Conservation (phyloP, 2,888 invertebrate genomes). For the Silvanus unidentatus region DNA sequence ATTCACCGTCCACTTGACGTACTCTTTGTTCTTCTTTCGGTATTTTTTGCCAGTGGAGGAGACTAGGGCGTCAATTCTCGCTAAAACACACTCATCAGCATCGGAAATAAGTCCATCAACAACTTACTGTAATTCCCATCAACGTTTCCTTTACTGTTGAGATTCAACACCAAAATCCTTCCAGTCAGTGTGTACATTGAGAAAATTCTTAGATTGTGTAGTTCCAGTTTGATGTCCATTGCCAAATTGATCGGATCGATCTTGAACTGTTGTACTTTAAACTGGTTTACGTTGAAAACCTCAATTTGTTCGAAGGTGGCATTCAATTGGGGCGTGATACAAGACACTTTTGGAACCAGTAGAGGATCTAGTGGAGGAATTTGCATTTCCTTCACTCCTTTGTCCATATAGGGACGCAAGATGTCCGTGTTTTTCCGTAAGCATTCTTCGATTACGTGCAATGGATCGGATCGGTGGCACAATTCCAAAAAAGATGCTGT, state of each 20-base stretch:
- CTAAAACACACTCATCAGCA: conserved; percentile 40
- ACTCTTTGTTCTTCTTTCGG: conserved; percentile 46
- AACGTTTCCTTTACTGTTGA: conserved; percentile 60
- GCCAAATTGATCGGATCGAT: conserved; percentile 49
- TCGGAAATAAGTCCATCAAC: not conserved
- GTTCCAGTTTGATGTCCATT: conserved; percentile 52
- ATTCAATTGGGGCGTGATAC: conserved; percentile 46
- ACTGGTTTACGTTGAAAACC: conserved; percentile 54
- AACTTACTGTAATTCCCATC: conserved; percentile 61
- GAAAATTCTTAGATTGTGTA: conserved; percentile 57
- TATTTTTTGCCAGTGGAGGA: conserved; percentile 53
- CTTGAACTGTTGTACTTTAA: conserved; percentile 49
- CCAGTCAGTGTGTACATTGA: conserved; percentile 60
- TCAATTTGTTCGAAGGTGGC: conserved; percentile 24
- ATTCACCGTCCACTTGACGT: conserved; percentile 55
- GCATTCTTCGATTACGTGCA: conserved; percentile 58
- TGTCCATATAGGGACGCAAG: conserved; percentile 51
- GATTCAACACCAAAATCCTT: conserved; percentile 62
- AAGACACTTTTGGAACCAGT: conserved; percentile 57
- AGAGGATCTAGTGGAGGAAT: conserved; percentile 66
- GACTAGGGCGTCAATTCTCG: conserved; percentile 55
- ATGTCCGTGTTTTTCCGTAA: conserved; percentile 53
- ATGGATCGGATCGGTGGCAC: conserved; percentile 58
- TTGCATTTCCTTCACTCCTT: conserved; percentile 59
- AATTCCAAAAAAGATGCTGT: conserved; percentile 59